Evolutionary conservation across 2,888 invertebrate species (phyloP).

Genomic region (Stomorhina lunata): DNA sequence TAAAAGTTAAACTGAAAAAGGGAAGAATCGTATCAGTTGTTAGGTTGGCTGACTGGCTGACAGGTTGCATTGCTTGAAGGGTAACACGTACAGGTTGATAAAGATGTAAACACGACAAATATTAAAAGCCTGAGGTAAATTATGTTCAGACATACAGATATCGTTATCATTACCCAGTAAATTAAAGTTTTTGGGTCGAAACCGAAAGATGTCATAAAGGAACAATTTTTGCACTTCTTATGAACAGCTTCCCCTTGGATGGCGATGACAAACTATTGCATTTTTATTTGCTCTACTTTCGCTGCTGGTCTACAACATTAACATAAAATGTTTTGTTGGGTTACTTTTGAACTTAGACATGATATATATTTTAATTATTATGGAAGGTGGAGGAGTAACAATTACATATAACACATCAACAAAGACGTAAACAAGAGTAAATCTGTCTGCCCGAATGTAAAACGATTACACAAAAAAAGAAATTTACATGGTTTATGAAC

Average conservation of each 20-base stretch:
- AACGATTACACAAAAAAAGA: conserved; percentile 22
- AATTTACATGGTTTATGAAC: conserved; percentile 60
- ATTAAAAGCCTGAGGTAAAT: conserved; percentile 11
- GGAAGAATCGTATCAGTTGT: conserved; percentile 48
- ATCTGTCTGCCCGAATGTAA: too few relatives aligned
- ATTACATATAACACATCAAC: conserved; percentile 1
- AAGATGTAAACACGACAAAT: conserved; percentile 39
- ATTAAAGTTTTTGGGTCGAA: too few relatives aligned
- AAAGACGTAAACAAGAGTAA: not conserved
- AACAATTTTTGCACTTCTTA: too few relatives aligned
- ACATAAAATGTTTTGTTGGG: too few relatives aligned
- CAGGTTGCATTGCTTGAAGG: conserved; percentile 51
- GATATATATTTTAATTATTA: conserved; percentile 2
- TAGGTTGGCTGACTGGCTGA: conserved; percentile 33
- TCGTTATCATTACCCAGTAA: too few relatives aligned
- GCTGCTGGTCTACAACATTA: too few relatives aligned
- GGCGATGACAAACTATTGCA: too few relatives aligned
- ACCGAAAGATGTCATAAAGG: too few relatives aligned
- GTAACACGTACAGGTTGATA: conserved; percentile 57
- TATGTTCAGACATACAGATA: conserved; percentile 7
- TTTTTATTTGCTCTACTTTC: too few relatives aligned
- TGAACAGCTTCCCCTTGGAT: too few relatives aligned
- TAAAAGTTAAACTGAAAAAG: conserved; percentile 2
- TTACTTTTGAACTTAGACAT: too few relatives aligned
- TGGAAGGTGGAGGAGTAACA: not conserved